phyloP scores from a whole-genome alignment of 2,113 vertebrate species.

The Elaphurus davidianus region DNA sequence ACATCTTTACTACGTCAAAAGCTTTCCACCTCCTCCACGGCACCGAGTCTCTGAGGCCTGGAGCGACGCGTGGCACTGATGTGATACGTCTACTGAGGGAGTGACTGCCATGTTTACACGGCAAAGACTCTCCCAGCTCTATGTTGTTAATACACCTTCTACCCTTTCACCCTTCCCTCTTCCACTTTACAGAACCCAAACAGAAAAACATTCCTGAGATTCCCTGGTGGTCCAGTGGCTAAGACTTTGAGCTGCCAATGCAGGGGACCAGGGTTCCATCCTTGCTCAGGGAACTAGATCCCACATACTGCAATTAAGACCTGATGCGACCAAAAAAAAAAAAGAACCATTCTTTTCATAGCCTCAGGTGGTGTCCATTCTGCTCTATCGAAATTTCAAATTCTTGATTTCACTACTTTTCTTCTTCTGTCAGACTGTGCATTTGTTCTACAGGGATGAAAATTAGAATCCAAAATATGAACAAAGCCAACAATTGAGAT shows the following conservation, averaged over 20 bases:
- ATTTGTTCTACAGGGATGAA: not conserved
- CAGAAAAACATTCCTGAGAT: not conserved
- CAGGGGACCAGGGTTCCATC: not conserved
- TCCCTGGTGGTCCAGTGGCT: not conserved
- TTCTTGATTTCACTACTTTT: conserved; percentile 3
- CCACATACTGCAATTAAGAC: not conserved
- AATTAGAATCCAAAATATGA: conserved; percentile 25
- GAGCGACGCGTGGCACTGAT: not conserved
- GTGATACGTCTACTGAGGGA: not conserved
- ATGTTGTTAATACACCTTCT: not conserved
- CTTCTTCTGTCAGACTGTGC: not conserved
- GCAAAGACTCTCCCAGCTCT: not conserved
- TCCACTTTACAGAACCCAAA: not conserved
- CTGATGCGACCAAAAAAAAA: not conserved
- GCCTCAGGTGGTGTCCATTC: not conserved
- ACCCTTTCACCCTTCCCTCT: not conserved
- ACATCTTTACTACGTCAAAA: not conserved
- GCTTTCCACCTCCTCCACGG: not conserved
- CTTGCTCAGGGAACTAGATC: not conserved
- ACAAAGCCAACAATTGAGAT: not conserved
- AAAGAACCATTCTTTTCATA: not conserved
- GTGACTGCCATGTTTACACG: not conserved
- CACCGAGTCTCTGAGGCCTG: not conserved
- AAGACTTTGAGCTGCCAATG: not conserved
- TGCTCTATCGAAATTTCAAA: not conserved